Conservation (phyloP, 2,888 invertebrate species). For the Ceratothoa steindachneri region DNA sequence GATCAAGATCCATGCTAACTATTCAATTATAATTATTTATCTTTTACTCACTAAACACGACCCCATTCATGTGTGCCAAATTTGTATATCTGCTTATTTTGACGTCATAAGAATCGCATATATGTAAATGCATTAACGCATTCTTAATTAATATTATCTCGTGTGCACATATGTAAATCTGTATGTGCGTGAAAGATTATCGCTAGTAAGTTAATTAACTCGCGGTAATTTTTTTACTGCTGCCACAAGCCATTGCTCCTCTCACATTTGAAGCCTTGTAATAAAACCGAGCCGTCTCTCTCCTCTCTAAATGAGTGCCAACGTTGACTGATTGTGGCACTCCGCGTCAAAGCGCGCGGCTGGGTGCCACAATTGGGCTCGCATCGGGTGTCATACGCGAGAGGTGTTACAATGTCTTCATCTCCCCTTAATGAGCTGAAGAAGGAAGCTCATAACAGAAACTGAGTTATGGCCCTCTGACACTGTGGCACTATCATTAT, state of each 20-base stretch:
- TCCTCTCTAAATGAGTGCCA: not conserved
- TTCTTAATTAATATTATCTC: too few species aligned
- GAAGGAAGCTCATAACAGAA: not conserved
- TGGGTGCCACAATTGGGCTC: not conserved
- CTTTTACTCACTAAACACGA: too few species aligned
- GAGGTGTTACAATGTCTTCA: not conserved
- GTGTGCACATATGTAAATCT: too few species aligned
- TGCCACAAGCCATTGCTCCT: not conserved
- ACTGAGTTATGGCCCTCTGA: not conserved
- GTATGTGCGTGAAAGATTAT: too few species aligned
- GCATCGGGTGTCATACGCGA: not conserved
- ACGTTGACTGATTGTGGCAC: not conserved
- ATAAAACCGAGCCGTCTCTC: not conserved
- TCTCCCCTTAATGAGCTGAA: not conserved
- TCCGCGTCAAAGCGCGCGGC: not conserved
- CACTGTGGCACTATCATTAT: not conserved
- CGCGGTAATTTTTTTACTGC: not conserved
- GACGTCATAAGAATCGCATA: too few species aligned
- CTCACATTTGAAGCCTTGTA: not conserved
- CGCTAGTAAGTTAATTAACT: not conserved
- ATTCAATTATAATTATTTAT: too few species aligned
- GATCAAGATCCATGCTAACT: too few species aligned
- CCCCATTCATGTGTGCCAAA: too few species aligned
- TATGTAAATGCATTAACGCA: too few species aligned
- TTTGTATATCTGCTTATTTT: too few species aligned